These are phyloP conservation scores for Synergus gifuensis DNA, from an alignment of 2,888 invertebrate genomes.

Conservation along the genomic window DNA sequence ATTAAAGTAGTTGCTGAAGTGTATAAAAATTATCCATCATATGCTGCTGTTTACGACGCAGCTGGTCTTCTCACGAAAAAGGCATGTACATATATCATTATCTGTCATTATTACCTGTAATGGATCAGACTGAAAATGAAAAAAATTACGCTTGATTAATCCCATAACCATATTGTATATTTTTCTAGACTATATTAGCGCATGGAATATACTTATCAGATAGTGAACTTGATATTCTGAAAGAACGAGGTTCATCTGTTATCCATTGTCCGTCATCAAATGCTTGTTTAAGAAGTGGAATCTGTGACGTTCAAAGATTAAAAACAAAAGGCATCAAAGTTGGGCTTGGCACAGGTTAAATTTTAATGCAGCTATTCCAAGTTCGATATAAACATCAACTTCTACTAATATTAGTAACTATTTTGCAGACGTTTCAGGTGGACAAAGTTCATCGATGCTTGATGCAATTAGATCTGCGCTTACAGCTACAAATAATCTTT, in stretches of 20 bases:
- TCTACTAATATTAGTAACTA: constrained; percentile 12
- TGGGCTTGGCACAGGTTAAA: constrained; percentile 90
- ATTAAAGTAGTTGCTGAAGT: constrained; percentile 82
- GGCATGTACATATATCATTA: constrained; percentile 78
- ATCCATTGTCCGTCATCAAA: constrained; percentile 95
- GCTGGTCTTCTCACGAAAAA: constrained; percentile 86
- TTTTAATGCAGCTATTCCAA: not conserved
- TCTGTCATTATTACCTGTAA: not conserved
- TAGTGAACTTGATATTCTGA: constrained; percentile 84
- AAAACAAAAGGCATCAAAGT: constrained; percentile 84
- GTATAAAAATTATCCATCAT: constrained; percentile 81
- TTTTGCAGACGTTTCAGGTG: constrained; percentile 88
- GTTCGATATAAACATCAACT: not conserved
- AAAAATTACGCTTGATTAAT: not conserved
- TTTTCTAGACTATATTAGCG: constrained; percentile 86
- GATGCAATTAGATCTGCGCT: constrained; percentile 87
- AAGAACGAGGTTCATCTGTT: constrained; percentile 82
- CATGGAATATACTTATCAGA: constrained; percentile 89
- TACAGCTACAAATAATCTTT: constrained; percentile 85
- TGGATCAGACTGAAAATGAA: not conserved
- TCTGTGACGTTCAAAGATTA: constrained; percentile 87
- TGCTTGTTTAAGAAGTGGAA: constrained; percentile 87
- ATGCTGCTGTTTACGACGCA: constrained; percentile 88
- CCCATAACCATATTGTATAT: constrained; percentile 48
- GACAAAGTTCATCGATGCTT: constrained; percentile 87